Evolutionary conservation across 2,797 vertebrate species (phyloP).

Genomic region (Coilia nasus): DNA sequence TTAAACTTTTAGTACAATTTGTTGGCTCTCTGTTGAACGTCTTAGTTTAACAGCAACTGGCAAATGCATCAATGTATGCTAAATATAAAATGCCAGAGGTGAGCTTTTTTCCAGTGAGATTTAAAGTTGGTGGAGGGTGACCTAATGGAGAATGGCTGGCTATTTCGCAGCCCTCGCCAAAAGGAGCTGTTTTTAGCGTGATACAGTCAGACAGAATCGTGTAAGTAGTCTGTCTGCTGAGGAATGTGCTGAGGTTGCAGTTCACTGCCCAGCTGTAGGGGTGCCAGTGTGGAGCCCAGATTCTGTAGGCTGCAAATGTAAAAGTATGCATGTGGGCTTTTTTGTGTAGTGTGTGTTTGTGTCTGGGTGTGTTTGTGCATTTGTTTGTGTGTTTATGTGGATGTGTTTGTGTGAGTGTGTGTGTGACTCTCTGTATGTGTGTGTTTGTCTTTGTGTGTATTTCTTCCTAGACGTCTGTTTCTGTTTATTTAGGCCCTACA

Average conservation of each 20-base stretch:
- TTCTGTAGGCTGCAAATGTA: not conserved
- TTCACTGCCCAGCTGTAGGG: conserved; percentile 14
- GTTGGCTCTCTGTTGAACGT: too few species aligned
- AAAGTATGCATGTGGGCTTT: not conserved
- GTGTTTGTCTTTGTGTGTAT: too few species aligned
- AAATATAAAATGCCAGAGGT: conserved; percentile 6
- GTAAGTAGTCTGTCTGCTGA: not conserved
- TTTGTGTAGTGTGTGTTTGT: not conserved
- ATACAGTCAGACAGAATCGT: not conserved
- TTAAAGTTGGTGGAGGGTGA: not conserved
- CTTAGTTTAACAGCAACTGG: too few species aligned
- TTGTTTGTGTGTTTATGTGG: too few species aligned
- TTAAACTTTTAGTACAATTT: too few species aligned
- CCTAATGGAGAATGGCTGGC: not conserved
- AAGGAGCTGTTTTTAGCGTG: conserved; percentile 6
- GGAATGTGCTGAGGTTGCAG: conserved; percentile 11
- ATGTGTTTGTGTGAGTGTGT: not conserved
- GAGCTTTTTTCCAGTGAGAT: not conserved
- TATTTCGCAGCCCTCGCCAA: not conserved
- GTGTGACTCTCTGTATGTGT: not conserved
- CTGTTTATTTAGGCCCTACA: not conserved
- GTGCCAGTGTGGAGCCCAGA: conserved; percentile 13
- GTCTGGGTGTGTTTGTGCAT: not conserved
- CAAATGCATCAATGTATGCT: not conserved
- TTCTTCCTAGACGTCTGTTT: not conserved